Base-by-base conservation (phyloP, 2,888 invertebrate genomes). In the Nymphalis polychloros region DNA sequence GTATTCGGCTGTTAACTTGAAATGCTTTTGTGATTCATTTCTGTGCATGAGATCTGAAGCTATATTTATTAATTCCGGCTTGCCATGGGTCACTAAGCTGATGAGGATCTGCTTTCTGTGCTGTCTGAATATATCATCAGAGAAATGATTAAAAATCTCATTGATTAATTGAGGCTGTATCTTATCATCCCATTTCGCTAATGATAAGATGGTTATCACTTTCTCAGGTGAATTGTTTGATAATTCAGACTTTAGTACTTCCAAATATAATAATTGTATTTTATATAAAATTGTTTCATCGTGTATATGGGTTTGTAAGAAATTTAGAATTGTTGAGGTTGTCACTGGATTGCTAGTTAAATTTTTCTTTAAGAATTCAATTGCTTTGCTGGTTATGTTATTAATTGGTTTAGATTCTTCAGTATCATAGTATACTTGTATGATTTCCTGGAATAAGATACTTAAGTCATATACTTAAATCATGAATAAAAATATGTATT, bases 1-100 rank as follows among this genome's bases (percentile, higher is more conserved):
- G 72, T 92, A 89, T 74, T 93, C 92, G 27, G 93, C 91, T 16
- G 92, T 91, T 41, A 93, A 75, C 77, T 90, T 90, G 70, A 90
- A 92, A 74, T 87, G 86, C 67, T 87, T 90, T 52, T 89, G 88
- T 16, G 87, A 83, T 68, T 90, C 91, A 82, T 86, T 88, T 71
- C 81, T 87, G 70, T 89, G 87, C 78, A 92, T 86, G 2, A 84
- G 80, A 52, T 90, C 87, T 63, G 89, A 84, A 27, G 84, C 79
- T 19, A 81, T 72, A 64, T 81, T 81, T 35, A 92, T 73, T 10
- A 92, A 81, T 62, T 89, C 84, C 53, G 93, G 88, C 63, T 78
- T 84, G 6, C 84, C 78, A 69, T 91, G 89, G 31, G 90, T 85
- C 64, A 93, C 82, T 7, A 93, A 80, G 74, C 90, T 88, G 1